Percentiles rank a stretch among this genome's conserved stretches.
Evolutionary conservation across 1,140 invertebrate species (phyloP).

Genomic region (Medauroidea extradentata): DNA sequence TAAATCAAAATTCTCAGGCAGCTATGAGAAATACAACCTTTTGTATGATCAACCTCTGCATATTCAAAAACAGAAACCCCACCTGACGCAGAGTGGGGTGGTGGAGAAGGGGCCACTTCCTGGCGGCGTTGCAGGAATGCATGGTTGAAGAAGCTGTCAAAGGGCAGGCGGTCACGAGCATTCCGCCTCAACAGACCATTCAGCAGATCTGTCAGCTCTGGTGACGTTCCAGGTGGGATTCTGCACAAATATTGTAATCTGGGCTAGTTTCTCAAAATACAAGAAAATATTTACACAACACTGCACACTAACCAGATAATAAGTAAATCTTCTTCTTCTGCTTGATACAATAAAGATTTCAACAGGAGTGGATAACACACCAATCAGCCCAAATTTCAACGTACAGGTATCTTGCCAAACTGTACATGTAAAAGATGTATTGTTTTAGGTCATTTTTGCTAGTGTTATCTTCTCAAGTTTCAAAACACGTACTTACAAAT

Average conservation of each 20-base stretch:
- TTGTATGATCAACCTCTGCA: too few relatives aligned
- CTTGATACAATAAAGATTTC: too few relatives aligned
- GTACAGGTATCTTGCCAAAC: too few relatives aligned
- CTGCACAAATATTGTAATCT: constrained; percentile 46
- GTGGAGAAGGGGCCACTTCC: not conserved
- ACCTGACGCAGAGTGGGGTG: not conserved
- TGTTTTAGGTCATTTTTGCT: not conserved
- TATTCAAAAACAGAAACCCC: too few relatives aligned
- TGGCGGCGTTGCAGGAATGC: constrained; percentile 64
- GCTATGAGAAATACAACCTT: too few relatives aligned
- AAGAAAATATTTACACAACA: not conserved
- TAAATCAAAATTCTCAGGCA: too few relatives aligned
- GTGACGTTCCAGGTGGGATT: constrained; percentile 88
- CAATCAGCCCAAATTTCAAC: too few relatives aligned
- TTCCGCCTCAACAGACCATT: constrained; percentile 61
- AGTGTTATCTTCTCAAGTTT: not conserved
- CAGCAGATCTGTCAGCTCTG: constrained; percentile 82
- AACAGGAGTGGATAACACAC: too few relatives aligned
- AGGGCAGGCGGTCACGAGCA: constrained; percentile 91
- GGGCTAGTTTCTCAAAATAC: not conserved
- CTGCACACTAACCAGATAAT: not conserved
- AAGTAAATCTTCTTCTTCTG: too few relatives aligned
- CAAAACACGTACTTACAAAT: too few relatives aligned
- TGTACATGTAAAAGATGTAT: not conserved
- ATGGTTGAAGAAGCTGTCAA: constrained; percentile 93